Evolutionary conservation across 2,888 invertebrate species (phyloP).

Genomic region (Iphiclides podalirius): DNA sequence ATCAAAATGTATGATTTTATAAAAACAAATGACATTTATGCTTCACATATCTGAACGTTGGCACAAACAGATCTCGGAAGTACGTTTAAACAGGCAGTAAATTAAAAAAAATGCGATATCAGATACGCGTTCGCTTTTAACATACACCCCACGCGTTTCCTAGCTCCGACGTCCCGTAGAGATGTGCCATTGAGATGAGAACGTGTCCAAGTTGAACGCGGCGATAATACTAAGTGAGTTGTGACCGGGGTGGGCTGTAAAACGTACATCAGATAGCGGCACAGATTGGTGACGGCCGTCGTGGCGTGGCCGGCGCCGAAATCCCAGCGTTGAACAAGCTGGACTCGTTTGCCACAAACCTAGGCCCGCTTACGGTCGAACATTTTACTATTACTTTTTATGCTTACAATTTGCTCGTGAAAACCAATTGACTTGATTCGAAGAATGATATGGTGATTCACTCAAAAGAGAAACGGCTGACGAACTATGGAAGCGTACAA

Average conservation of each 20-base stretch:
- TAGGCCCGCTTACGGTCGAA: too few relatives aligned
- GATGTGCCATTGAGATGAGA: slow-evolving; percentile 46
- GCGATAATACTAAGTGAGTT: slow-evolving; percentile 52
- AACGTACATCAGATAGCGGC: slow-evolving; percentile 63
- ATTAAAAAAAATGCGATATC: slow-evolving; percentile 4
- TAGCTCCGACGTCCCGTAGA: slow-evolving; percentile 44
- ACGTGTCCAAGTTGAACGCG: slow-evolving; percentile 45
- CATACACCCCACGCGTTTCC: slow-evolving; percentile 28
- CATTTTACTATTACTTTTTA: too few relatives aligned
- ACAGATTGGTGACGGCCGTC: slow-evolving; percentile 45
- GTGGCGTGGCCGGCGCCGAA: slow-evolving; percentile 36
- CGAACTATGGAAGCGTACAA: too few relatives aligned
- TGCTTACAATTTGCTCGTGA: too few relatives aligned
- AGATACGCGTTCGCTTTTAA: slow-evolving; percentile 29
- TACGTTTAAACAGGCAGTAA: too few relatives aligned
- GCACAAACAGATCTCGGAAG: too few relatives aligned
- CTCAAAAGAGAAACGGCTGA: too few relatives aligned
- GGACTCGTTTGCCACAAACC: slow-evolving; percentile 8
- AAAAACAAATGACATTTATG: too few relatives aligned
- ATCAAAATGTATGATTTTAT: too few relatives aligned
- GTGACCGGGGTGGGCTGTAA: slow-evolving; percentile 51
- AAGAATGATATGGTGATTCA: too few relatives aligned
- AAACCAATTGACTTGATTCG: too few relatives aligned
- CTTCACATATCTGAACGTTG: too few relatives aligned
- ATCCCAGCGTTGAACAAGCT: slow-evolving; percentile 24